phyloP scores from a whole-genome alignment of 2,797 vertebrate genomes.

The Fringilla coelebs region DNA sequence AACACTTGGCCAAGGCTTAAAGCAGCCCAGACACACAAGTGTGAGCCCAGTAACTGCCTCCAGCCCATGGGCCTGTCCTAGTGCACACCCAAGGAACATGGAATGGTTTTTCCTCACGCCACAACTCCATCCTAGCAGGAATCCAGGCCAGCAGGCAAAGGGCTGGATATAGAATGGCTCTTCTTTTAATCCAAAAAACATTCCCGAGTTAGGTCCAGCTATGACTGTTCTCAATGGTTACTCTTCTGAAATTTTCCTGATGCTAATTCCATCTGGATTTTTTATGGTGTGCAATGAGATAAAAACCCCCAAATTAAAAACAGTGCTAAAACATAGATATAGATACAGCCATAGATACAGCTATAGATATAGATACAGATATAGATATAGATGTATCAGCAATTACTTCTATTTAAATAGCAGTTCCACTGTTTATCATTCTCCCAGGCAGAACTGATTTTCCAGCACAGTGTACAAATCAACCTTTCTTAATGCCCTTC shows the following conservation, averaged over 20 bases:
- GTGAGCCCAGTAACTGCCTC: not conserved
- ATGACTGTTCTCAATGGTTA: not conserved
- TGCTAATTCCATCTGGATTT: not conserved
- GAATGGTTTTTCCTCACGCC: not conserved
- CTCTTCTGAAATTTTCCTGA: not conserved
- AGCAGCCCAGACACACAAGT: not conserved
- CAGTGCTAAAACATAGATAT: not conserved
- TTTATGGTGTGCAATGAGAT: not conserved
- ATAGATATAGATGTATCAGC: not conserved
- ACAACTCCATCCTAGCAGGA: not conserved
- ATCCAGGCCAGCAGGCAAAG: not conserved
- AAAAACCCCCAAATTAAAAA: not conserved
- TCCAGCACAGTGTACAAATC: not conserved
- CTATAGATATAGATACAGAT: too few relatives aligned
- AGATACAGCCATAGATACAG: too few relatives aligned
- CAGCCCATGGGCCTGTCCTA: not conserved
- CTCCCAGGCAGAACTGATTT: not conserved
- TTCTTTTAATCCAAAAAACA: not conserved
- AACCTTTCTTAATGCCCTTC: constrained; percentile 18
- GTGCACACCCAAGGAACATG: not conserved
- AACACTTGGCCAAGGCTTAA: not conserved
- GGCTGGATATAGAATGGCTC: not conserved
- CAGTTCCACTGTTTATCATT: not conserved
- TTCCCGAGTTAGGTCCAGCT: not conserved
- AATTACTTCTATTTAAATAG: not conserved